These are phyloP conservation scores for Synergus japonicus DNA, from an alignment of 2,888 invertebrate species.

Conservation along the genomic window DNA sequence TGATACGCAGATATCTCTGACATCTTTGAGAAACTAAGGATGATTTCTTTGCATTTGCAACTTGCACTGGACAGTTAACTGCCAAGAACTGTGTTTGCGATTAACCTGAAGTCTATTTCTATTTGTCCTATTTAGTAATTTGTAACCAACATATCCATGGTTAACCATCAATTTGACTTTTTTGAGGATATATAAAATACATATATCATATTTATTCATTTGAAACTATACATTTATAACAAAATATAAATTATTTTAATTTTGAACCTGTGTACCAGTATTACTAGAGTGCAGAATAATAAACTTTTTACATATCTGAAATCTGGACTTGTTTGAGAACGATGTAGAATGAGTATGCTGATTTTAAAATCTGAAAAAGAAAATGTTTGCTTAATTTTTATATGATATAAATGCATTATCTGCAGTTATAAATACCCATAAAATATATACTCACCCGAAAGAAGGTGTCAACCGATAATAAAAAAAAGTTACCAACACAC, in stretches of 20 bases:
- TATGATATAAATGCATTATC: background rate
- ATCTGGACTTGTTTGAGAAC: slow-evolving; percentile 4
- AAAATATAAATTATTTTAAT: background rate
- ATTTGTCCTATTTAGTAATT: too few relatives aligned
- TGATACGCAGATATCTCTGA: too few relatives aligned
- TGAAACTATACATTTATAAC: too few relatives aligned
- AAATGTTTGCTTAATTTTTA: background rate
- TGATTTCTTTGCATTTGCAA: too few relatives aligned
- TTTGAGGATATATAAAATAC: too few relatives aligned
- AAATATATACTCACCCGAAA: slow-evolving; percentile 5
- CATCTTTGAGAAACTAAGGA: too few relatives aligned
- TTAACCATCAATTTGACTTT: too few relatives aligned
- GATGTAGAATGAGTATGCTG: slow-evolving; percentile 15
- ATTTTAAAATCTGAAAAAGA: slow-evolving; percentile 16
- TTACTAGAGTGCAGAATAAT: background rate
- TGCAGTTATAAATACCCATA: background rate
- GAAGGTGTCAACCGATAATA: slow-evolving; percentile 10
- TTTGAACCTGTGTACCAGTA: background rate
- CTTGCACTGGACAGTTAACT: too few relatives aligned
- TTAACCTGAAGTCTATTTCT: too few relatives aligned
- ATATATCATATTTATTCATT: too few relatives aligned
- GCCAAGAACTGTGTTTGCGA: too few relatives aligned
- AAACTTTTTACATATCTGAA: background rate
- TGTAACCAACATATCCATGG: too few relatives aligned
- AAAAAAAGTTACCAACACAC: background rate